Evolutionary conservation across 1,140 invertebrate species (phyloP), one percentile per base, ranked within the genome.

Genomic region (Gryon sp.): DNA sequence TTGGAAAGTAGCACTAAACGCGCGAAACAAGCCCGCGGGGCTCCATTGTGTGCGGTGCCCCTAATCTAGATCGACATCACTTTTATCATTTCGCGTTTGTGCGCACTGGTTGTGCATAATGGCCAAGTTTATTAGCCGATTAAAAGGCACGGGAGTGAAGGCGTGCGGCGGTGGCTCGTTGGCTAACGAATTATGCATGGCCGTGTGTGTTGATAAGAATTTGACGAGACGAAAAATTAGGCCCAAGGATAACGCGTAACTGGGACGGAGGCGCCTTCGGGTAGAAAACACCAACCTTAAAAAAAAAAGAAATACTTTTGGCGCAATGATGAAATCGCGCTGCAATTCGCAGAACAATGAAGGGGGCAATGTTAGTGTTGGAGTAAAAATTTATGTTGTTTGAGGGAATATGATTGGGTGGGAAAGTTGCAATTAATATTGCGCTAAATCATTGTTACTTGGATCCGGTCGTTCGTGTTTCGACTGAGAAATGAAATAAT

Each of bases 61-160:
- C 59, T 78, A 82, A 85, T 85, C 84, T 85, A 83, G 82, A 83
- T 85, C 82, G 72, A 40, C 78, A 76, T 82, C 74, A 57, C 73
- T 81, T 83, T 85, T 84, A 83, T 84, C 79, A 83, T 80, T 78
- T 73, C 43, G 45, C 53, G 50, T 36, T 52, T n/a, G 62, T 48
- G 55, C 57, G 70, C 53, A 45, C 45, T 43, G 55, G 55, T 57
- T 70, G 59, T 66, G 52, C 60, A 63, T 77, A 81, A 78, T 79
- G 76, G 76, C 59, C 66, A 69, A 48, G 28, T 81, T 81, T 76
- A 59, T 78, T 55, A 32, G 55, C 45, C 68, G 74, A 63, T 59
- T 46, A 55, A 65, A 55, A 20, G 34, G 26, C 14, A 4, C 12
- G 28, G 22, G 16, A 5, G 28, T 8, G 4, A n/a, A 65, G 52